Evolutionary conservation across 2,888 invertebrate genomes (phyloP).

Genomic region (Diloba caeruleocephala): DNA sequence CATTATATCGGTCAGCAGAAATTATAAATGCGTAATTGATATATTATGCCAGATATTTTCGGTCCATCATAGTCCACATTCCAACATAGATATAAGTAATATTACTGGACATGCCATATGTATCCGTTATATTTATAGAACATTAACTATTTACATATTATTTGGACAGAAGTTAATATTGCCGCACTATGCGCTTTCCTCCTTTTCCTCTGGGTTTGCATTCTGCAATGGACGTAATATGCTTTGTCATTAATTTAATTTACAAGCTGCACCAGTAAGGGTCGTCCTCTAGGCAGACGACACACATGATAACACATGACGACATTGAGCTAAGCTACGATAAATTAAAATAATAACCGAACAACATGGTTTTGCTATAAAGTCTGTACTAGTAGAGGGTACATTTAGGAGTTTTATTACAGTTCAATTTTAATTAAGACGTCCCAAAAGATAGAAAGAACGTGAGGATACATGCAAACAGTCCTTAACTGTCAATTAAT

Average conservation of each 20-base stretch:
- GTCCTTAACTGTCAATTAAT: slow-evolving; percentile 45
- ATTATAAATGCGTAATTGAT: slow-evolving; percentile 26
- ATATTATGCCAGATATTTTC: slow-evolving; percentile 12
- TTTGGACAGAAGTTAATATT: slow-evolving; percentile 75
- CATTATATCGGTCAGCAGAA: slow-evolving; percentile 34
- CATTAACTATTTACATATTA: slow-evolving; percentile 56
- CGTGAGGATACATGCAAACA: slow-evolving; percentile 75
- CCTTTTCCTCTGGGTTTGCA: slow-evolving; percentile 82
- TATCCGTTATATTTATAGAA: slow-evolving; percentile 48
- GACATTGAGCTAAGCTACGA: slow-evolving; percentile 81
- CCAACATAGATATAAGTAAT: slow-evolving; percentile 25
- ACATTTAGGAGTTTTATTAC: slow-evolving; percentile 59
- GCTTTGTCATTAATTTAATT: slow-evolving; percentile 71
- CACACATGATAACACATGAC: slow-evolving; percentile 77
- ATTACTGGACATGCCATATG: slow-evolving; percentile 49
- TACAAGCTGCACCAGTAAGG: slow-evolving; percentile 47
- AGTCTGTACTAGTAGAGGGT: slow-evolving; percentile 56
- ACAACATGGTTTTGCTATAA: slow-evolving; percentile 52
- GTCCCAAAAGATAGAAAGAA: slow-evolving; percentile 57
- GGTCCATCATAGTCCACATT: slow-evolving; percentile 9
- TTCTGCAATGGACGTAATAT: slow-evolving; percentile 87
- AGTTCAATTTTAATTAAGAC: slow-evolving; percentile 47
- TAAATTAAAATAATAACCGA: slow-evolving; percentile 62
- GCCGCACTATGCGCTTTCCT: slow-evolving; percentile 82
- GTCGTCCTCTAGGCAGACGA: slow-evolving; percentile 56